Evolutionary conservation across 2,797 vertebrate species (phyloP).

Genomic region (Acestrorhynchus altus): DNA sequence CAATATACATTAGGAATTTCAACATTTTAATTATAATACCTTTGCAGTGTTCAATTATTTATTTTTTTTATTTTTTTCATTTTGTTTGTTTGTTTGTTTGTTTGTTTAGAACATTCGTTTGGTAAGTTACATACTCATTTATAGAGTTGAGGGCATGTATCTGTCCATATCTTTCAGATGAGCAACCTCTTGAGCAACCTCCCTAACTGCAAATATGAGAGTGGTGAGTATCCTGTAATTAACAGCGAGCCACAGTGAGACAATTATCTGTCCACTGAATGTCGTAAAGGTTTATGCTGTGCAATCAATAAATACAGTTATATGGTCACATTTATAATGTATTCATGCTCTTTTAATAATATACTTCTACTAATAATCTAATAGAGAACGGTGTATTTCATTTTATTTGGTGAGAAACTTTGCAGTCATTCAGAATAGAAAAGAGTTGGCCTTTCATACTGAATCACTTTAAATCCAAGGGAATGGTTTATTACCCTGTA

Average conservation of each 20-base stretch:
- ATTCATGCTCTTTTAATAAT: no score
- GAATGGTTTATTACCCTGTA: not conserved
- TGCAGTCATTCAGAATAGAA: not conserved
- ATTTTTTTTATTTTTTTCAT: no score
- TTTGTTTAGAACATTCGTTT: not conserved
- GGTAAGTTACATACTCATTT: not conserved
- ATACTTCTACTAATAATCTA: not conserved
- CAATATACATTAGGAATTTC: no score
- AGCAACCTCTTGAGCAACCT: conserved; percentile 77
- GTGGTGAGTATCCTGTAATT: conserved; percentile 62
- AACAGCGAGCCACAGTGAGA: not conserved
- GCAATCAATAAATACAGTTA: not conserved
- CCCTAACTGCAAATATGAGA: conserved; percentile 75
- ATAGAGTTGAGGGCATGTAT: conserved; percentile 22
- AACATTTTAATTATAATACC: no score
- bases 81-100: no score
- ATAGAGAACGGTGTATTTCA: not conserved
- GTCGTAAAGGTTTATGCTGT: not conserved
- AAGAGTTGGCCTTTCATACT: not conserved
- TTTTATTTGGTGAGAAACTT: not conserved
- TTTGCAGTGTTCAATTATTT: no score
- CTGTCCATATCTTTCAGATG: conserved; percentile 74
- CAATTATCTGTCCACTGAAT: not conserved
- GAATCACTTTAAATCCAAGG: not conserved
- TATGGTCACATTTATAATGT: not conserved